Conservation (phyloP, 2,888 invertebrate genomes). For the Metallyticus violacea region DNA sequence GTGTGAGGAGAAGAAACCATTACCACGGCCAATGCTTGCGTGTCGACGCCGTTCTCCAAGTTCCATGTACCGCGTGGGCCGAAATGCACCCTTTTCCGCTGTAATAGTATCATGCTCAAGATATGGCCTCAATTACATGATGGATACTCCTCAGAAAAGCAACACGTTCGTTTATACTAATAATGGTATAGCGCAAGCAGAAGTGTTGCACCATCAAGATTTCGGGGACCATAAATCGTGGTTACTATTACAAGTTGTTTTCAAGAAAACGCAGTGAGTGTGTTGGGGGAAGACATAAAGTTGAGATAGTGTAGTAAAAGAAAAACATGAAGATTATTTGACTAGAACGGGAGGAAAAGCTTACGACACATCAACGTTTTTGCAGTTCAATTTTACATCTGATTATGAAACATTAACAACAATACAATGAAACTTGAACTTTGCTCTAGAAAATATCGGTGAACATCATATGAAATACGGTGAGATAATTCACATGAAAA, state of each 20-base stretch:
- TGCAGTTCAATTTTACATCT: too few species aligned
- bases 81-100: not conserved
- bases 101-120: not conserved
- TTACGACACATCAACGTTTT: not conserved
- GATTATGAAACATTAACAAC: not conserved
- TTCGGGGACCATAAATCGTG: slow-evolving; percentile 1
- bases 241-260: not conserved
- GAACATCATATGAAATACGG: not conserved
- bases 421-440: not conserved
- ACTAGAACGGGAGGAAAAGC: not conserved
- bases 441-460: not conserved
- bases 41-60: not conserved
- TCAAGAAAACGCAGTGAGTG: not conserved
- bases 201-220: slow-evolving; percentile 4
- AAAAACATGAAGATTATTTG: not conserved
- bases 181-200: not conserved
- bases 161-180: slow-evolving; percentile 2
- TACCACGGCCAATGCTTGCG: not conserved
- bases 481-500: too few species aligned
- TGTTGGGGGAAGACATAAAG: not conserved
- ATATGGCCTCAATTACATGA: not conserved
- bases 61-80: not conserved
- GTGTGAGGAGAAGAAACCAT: not conserved
- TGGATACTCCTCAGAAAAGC: not conserved
- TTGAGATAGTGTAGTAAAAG: not conserved